Base-by-base conservation (phyloP, 2,113 vertebrate genomes). In the Gambusia holbrooki region DNA sequence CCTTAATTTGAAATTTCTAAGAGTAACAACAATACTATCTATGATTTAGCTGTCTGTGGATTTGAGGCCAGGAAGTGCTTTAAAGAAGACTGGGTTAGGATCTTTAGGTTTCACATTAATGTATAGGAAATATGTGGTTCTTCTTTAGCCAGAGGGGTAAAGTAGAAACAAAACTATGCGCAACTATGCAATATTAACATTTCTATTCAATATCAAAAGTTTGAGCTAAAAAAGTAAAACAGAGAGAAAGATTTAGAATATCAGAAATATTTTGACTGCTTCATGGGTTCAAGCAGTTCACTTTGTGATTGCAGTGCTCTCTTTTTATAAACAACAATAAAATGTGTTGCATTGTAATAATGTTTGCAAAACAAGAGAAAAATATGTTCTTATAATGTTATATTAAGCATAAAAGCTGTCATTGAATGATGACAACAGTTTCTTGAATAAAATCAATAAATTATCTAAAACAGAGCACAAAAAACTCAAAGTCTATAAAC, bases 181-280 rank as follows among this genome's bases (percentile, higher is more conserved):
- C 25, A 42, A 15, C 35, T 11, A 22, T 22, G 22, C 51, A 54
- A 54, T 54, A 25, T 54, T 54, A 22, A 54, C 10, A 58, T 58
- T 3, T 58, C 22, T 58, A 25, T 58, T 58, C 25, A 10, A 58
- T 58, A n/a, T 58, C 17, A n/a, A 58, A 58, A 10, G 9, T 25
- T 58, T 48, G 45, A 48, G 45, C 17, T 48, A 48, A 19, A 10
- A 48, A 19, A 5, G 5, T 7, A 48, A 48, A 48, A 5, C 14
- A 48, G 4, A 63, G 79, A 65, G 28, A 82, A 25, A 42, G 28
- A 32, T 62, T 70, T 63, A 4, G 33, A 13, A 62, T 74, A 77
- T 32, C 33, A 69, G 28, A 69, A 66, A 28, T 40, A 37, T 37
- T 37, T 37, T 37, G 35, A 37, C 35, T 37, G 25, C 37, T 61